Base-by-base conservation (phyloP, 2,113 vertebrate species). In the Strix uralensis region DNA sequence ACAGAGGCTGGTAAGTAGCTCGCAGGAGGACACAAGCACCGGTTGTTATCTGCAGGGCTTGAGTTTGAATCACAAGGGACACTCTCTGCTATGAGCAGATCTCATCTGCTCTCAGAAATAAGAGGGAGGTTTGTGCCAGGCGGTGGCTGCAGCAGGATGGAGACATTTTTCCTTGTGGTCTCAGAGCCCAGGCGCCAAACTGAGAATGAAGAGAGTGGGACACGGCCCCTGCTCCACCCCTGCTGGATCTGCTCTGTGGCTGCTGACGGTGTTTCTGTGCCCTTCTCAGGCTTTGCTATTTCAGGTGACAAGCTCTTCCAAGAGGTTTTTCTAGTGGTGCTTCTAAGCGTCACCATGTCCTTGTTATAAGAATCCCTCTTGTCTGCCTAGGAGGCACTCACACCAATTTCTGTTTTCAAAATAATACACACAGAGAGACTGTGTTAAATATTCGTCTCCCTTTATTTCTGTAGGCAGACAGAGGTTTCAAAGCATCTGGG, bases 221-320 rank as follows among this genome's bases (percentile, higher is more conserved):
- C 61, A 11, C 1, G 2, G 66, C 15, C n/a, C n/a, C 49, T 30
- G 11, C 42, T 6, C 2, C 16, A 2, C 10, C 34, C 62, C n/a
- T 59, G 66, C 17, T 2, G 1, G 22, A 46, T 20, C 59, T 52
- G 51, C 15, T 11, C 49, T 19, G 26, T 19, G 66, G 51, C 58
- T 34, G 11, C 46, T 22, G 40, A 25, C 9, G 21, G 25, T 36
- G 36, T 13, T 57, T 57, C 67, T n/a, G 32, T 55, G 52, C n/a
- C 49, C 49, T 49, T 29, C 80, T 36, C 88, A 38, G 70, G 16
- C 27, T 65, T 42, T 66, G 62, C 51, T 71, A 21, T 16, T 29
- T 32, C 25, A 13, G 46, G 57, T 46, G 66, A 46, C 34, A 87
- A 83, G 66, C 47, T 19, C 62, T 66, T 42, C 42, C 22, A 34